Conservation (phyloP, 92 coral and sea anemone genomes). For the Epizoanthus scotinus region DNA sequence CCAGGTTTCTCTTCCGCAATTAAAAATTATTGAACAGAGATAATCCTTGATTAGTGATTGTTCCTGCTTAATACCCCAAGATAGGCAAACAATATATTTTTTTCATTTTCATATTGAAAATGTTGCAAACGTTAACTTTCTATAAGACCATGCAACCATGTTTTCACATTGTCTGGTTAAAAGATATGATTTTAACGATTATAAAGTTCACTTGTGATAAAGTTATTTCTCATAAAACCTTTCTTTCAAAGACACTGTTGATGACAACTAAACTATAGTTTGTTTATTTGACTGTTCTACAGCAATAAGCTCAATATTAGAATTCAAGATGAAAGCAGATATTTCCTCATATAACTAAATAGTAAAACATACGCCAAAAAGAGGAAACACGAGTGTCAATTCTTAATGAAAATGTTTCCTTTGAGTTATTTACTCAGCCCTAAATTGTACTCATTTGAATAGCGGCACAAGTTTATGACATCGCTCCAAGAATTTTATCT, state of each 20-base stretch:
- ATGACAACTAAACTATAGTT: too few species aligned
- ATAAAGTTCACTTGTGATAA: too few species aligned
- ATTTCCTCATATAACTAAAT: slow-evolving; percentile 2
- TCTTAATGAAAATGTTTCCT: slow-evolving; percentile 2
- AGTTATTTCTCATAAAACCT: too few species aligned
- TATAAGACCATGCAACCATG: too few species aligned
- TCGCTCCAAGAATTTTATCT: neutral
- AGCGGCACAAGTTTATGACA: neutral
- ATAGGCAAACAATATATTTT: neutral
- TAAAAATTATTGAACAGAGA: slow-evolving; percentile 1
- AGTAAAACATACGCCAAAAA: neutral
- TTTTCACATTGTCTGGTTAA: too few species aligned
- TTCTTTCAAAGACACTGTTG: too few species aligned
- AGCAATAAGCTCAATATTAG: neutral
- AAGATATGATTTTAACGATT: too few species aligned
- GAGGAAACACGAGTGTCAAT: neutral
- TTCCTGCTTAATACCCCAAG: neutral
- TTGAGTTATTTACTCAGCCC: neutral
- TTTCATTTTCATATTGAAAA: neutral
- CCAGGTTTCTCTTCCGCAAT: neutral
- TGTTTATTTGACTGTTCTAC: too few species aligned
- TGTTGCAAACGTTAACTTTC: neutral
- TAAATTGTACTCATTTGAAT: neutral
- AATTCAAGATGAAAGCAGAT: neutral
- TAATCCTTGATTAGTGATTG: neutral